These are phyloP conservation scores for Lampris incognitus DNA, from an alignment of 2,113 vertebrate genomes.

Conservation along the genomic window DNA sequence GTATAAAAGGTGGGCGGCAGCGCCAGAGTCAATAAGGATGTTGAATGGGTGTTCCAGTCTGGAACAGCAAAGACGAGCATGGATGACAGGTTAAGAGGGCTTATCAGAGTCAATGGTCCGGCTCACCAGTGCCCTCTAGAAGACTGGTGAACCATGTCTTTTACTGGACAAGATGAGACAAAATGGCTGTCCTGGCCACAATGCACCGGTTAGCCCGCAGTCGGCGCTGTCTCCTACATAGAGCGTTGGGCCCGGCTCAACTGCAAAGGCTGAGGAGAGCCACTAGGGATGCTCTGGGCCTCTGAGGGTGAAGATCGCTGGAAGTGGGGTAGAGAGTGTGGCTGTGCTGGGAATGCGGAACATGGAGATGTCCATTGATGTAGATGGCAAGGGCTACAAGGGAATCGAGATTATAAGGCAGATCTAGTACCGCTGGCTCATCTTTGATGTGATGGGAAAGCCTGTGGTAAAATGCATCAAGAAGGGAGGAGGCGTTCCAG, in stretches of 20 bases:
- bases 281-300: background rate
- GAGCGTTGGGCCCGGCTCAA: background rate
- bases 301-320: background rate
- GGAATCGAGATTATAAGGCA: background rate
- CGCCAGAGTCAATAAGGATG: background rate
- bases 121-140: conserved; percentile 7
- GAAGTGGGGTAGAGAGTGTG: background rate
- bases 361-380: background rate
- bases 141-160: conserved; percentile 1
- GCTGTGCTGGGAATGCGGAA: background rate
- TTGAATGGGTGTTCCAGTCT: background rate
- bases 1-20: background rate
- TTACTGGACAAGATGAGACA: background rate
- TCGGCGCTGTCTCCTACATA: background rate
- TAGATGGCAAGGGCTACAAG: background rate
- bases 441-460: conserved; percentile 1
- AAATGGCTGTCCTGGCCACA: background rate
- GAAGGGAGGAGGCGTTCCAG: background rate
- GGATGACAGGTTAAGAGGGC: background rate
- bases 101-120: background rate
- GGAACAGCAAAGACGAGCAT: background rate
- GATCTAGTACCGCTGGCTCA: background rate
- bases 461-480: background rate
- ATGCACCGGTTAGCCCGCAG: background rate
- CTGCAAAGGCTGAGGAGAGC: background rate